Base-by-base conservation (phyloP, 2,797 vertebrate genomes). In the Falco concolor region DNA sequence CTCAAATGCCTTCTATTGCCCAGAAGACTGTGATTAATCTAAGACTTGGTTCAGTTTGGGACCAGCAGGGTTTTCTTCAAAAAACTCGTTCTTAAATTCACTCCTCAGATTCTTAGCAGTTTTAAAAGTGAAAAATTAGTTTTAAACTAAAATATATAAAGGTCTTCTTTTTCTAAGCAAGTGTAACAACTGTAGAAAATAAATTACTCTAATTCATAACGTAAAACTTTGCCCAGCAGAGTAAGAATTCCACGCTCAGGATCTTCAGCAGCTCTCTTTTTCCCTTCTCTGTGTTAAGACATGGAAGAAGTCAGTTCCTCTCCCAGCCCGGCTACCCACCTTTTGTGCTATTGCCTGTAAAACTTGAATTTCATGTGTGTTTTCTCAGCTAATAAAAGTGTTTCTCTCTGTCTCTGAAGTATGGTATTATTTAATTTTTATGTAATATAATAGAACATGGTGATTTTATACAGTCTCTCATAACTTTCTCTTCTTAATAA, bases 1-100 rank as follows among this genome's bases (percentile, higher is more conserved):
- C 83, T 92, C 88, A 93, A 96, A 95, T 89, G 96, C 80, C 38
- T 95, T 59, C 72, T 77, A 83, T 79, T 57, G 59, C 89, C 80
- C 65, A 90, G 81, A 91, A 85, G 68, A 90, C 54, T 79, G 75
- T 90, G 95, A 96, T 96, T 94, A 96, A 90, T 96, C 65, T 93
- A 67, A 85, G 49, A 52, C 80, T 90, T 90, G 32, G 36, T 96
- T 89, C 91, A 61, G 64, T 95, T 91, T 96, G 76, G 63, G 80
- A 93, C 49, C 86, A 88, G 84, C 20, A 89, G 30, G 28, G 15
- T n/a, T 92, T 88, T 90, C 61, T 40, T 78, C 13, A 2, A 74
- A 94, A 93, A 87, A 27, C 20, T 91, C 12, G 23, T 34, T 73
- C 52, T 90, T 89, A 89, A 88, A 89, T 84, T 75, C 60, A 44